These are phyloP conservation scores for Ctena decussata DNA, from an alignment of 2,888 invertebrate genomes.

Conservation along the genomic window DNA sequence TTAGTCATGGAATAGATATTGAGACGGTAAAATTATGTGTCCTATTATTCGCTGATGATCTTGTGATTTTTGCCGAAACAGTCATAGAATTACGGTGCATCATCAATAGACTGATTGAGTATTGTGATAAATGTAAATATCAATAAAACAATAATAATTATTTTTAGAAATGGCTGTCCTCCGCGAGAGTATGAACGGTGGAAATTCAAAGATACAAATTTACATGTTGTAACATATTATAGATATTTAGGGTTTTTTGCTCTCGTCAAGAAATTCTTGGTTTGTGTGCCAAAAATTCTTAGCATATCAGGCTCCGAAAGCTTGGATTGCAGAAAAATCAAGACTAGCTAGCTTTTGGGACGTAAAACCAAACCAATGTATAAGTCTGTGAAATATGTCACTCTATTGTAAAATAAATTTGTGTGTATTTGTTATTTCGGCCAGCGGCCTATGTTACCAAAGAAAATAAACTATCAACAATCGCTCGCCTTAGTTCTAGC, in stretches of 20 bases:
- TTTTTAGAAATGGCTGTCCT: conserved; percentile 10
- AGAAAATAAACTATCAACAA: too few species aligned
- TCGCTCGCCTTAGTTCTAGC: too few species aligned
- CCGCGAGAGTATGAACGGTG: not conserved
- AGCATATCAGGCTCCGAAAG: not conserved
- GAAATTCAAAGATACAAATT: not conserved
- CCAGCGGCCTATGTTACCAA: conserved; percentile 8
- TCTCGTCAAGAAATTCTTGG: not conserved
- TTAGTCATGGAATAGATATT: not conserved
- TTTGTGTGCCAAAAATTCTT: not conserved
- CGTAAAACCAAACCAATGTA: not conserved
- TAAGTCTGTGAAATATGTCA: not conserved
- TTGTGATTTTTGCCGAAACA: not conserved
- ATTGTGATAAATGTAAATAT: not conserved
- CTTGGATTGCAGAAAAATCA: not conserved
- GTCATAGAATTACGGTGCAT: not conserved
- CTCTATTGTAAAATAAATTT: not conserved
- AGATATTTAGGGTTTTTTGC: conserved; percentile 11
- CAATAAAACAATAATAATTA: conserved; percentile 6
- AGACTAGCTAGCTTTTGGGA: not conserved
- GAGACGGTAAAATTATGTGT: not conserved
- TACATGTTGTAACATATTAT: conserved; percentile 13
- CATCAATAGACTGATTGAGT: not conserved
- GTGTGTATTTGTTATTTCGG: not conserved
- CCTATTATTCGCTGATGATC: not conserved